Conservation (phyloP, 1,140 invertebrate species). For the Lordiphosa collinella region DNA sequence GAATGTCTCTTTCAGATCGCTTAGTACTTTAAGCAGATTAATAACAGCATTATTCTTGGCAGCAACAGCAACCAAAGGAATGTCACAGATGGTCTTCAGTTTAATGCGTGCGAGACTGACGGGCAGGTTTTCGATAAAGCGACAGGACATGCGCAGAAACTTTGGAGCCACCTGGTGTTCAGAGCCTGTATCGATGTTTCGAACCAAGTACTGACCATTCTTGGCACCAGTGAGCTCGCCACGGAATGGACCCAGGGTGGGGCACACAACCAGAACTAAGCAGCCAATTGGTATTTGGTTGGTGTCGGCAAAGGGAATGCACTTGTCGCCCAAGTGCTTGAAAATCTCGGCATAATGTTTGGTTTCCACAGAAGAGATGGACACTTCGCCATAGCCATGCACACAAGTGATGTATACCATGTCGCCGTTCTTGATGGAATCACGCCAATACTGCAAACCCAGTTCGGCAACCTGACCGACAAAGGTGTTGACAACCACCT, state of each 20-base stretch:
- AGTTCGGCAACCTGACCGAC: conserved; percentile 15
- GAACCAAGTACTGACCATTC: not conserved
- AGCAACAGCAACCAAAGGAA: conserved; percentile 30
- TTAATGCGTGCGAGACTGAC: conserved; percentile 21
- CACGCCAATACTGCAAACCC: conserved; percentile 37
- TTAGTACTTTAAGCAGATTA: conserved; percentile 9
- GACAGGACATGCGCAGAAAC: conserved; percentile 38
- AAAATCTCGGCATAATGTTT: conserved; percentile 29
- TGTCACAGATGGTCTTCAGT: conserved; percentile 22
- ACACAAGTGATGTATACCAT: conserved; percentile 37
- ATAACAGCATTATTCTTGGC: conserved; percentile 10
- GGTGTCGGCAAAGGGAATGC: conserved; percentile 8
- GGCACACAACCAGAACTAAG: conserved; percentile 30
- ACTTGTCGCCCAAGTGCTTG: conserved; percentile 23
- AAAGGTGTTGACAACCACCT: conserved; percentile 31
- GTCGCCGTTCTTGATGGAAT: conserved; percentile 14
- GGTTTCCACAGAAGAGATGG: conserved; percentile 29
- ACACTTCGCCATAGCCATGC: conserved; percentile 21
- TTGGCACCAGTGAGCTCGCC: conserved; percentile 19
- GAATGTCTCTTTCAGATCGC: conserved; percentile 1
- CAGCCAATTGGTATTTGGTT: conserved; percentile 17
- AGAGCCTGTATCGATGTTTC: conserved; percentile 43
- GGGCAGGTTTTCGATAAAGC: conserved; percentile 41
- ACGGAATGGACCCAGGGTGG: conserved; percentile 24
- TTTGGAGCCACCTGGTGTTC: not conserved